Percentiles rank a stretch among this genome's conserved stretches.
Evolutionary conservation across 1,140 invertebrate species (phyloP).

Genomic region (Drosophila ambigua): DNA sequence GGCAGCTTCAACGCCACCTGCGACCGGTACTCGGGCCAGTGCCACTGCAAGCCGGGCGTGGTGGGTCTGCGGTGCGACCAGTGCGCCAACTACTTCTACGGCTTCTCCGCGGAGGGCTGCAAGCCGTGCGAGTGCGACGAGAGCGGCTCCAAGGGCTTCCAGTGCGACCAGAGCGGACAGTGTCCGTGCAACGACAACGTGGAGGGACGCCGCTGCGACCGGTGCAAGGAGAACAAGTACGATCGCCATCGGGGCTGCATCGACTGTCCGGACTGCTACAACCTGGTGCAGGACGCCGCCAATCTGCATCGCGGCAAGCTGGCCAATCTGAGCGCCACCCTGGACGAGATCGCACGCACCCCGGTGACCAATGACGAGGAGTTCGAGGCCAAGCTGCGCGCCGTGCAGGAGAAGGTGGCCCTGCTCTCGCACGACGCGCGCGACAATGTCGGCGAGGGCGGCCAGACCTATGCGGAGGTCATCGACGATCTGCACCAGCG

Average conservation of each 20-base stretch:
- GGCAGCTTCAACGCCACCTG: slow-evolving; percentile 94
- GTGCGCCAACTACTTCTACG: slow-evolving; percentile 94
- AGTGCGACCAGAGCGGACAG: slow-evolving; percentile 93
- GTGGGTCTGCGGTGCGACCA: slow-evolving; percentile 93
- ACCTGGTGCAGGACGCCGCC: slow-evolving; percentile 94
- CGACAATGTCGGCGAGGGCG: slow-evolving; percentile 87
- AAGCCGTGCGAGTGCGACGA: slow-evolving; percentile 94
- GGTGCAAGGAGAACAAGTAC: slow-evolving; percentile 96
- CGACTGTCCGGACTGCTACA: slow-evolving; percentile 97
- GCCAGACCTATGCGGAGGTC: slow-evolving; percentile 87
- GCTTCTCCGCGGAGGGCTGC: slow-evolving; percentile 94
- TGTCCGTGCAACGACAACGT: slow-evolving; percentile 96
- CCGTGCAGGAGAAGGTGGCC: slow-evolving; percentile 89
- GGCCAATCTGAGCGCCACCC: slow-evolving; percentile 87
- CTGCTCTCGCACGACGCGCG: slow-evolving; percentile 89
- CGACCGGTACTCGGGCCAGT: slow-evolving; percentile 92
- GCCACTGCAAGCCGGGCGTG: slow-evolving; percentile 93
- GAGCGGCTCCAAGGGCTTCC: slow-evolving; percentile 92
- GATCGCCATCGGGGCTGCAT: slow-evolving; percentile 93
- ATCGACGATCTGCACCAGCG: slow-evolving; percentile 88
- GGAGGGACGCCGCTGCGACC: slow-evolving; percentile 94
- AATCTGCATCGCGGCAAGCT: slow-evolving; percentile 92
- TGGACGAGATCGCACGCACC: slow-evolving; percentile 88
- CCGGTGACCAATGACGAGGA: slow-evolving; percentile 93
- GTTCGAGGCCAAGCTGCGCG: slow-evolving; percentile 90